phyloP scores from a whole-genome alignment of 2,888 invertebrate species.

The Myathropa florea region DNA sequence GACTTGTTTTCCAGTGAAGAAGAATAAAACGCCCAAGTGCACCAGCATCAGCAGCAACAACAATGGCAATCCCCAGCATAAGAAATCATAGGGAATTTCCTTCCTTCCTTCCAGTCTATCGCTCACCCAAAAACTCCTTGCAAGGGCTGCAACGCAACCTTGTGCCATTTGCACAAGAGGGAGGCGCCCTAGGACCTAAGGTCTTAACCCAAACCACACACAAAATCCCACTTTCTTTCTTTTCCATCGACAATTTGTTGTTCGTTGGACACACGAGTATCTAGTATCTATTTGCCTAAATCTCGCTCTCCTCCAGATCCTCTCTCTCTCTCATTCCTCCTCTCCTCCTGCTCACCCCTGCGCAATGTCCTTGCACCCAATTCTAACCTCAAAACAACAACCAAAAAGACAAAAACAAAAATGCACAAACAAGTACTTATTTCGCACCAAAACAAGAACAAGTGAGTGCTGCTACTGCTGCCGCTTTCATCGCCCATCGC shows the following conservation, averaged over 20 bases:
- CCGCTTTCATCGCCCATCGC: conserved; percentile 27
- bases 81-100: conserved; percentile 56
- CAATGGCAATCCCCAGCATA: conserved; percentile 48
- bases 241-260: background rate
- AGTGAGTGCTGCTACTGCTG: conserved; percentile 51
- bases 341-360: background rate
- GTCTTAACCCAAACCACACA: background rate
- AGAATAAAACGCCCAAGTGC: conserved; percentile 76
- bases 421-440: conserved; percentile 24
- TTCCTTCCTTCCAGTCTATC: conserved; percentile 7
- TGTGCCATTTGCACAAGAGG: conserved; percentile 56
- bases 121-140: conserved; percentile 22
- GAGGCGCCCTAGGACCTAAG: background rate
- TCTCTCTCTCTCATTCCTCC: background rate
- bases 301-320: background rate
- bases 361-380: conserved; percentile 64
- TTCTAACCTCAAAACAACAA: conserved; percentile 67
- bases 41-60: conserved; percentile 72
- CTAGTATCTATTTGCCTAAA: conserved; percentile 44
- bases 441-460: conserved; percentile 60
- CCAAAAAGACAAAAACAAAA: conserved; percentile 7
- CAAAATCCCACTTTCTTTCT: background rate
- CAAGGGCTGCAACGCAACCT: conserved; percentile 63
- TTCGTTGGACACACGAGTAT: background rate
- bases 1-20: conserved; percentile 78